These are phyloP conservation scores for Diacarnus erythraeanus DNA, from an alignment of 37 sponge, comb jelly and placozoan genomes.

Conservation along the genomic window DNA sequence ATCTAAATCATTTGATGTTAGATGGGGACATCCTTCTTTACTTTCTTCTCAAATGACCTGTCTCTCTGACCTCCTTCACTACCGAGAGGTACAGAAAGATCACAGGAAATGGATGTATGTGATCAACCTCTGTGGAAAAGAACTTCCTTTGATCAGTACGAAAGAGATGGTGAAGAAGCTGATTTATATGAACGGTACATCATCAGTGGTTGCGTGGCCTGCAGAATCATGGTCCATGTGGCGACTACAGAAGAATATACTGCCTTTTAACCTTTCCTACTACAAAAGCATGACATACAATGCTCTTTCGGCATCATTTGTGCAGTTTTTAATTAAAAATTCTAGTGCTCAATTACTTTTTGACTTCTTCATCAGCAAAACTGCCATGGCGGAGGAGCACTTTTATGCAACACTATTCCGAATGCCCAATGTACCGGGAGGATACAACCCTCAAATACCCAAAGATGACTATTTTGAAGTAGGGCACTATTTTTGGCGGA, in stretches of 20 bases:
- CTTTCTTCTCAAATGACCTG: constrained; percentile 44
- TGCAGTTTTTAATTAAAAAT: neutral
- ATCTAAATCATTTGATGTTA: constrained; percentile 1
- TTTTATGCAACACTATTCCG: constrained; percentile 12
- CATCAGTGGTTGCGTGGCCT: neutral
- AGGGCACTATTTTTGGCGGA: neutral
- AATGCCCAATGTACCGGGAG: constrained; percentile 9
- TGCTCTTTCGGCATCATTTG: constrained; percentile 8
- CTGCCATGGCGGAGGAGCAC: constrained; percentile 6
- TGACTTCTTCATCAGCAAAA: neutral
- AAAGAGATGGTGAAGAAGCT: constrained; percentile 40
- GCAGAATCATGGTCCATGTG: neutral
- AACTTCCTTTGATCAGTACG: constrained; percentile 60
- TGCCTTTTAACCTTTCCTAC: constrained; percentile 3
- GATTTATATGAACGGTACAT: constrained; percentile 10
- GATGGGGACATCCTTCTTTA: constrained; percentile 8
- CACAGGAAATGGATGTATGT: constrained; percentile 40
- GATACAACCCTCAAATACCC: neutral
- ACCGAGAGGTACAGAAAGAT: neutral
- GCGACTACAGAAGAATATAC: neutral
- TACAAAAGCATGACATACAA: constrained; percentile 21
- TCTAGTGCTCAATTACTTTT: neutral
- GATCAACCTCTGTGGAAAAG: constrained; percentile 57
- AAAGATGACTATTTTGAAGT: constrained; percentile 1
- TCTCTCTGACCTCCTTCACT: constrained; percentile 7